Evolutionary conservation across 2,888 invertebrate genomes (phyloP), one percentile per base, ranked within the genome.

Genomic region (Drosophila robusta): DNA sequence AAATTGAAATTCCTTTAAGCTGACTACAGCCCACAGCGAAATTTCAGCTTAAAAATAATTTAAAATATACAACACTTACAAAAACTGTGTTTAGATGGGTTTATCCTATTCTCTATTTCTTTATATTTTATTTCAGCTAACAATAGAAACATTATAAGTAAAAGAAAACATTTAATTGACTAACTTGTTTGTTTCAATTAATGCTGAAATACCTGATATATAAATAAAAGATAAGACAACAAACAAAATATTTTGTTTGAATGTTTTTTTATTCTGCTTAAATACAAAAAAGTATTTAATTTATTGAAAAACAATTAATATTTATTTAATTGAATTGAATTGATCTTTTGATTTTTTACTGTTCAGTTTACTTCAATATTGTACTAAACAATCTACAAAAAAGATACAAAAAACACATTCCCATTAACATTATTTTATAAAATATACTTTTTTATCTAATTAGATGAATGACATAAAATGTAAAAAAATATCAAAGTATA

Each of bases 1-100:
- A 32, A 51, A 65, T 52, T 42, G 32, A 68, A 69, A 83, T 83
- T 78, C 85, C 75, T 67, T 69, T 69, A 11, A 22, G 62, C 41
- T 87, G 82, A 87, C 26, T 14, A 70, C 69, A 78, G 39, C 39
- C 24, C 16, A 41, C 38, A 54, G 9, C 12, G 36, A 11, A 46
- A 70, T 55, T 41, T 41, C 9, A 41, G 39, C n/a, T 9, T 55
- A 16, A 18, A 42, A 38, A 16, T 5, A 24, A 29, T 8, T 4
- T 22, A 4, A 4, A 22, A 22, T 2, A 22, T 1, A 22, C 22
- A 22, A 22, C 22, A 22, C 3, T 4, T 4, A 22, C 22, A 22
- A 22, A 1, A 22, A 22, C 22, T 22, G 0, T 22, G 22, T 85
- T 70, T 69, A 26, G 49, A 81, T 77, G 66, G 54, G 49, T 78